Evolutionary conservation across 2,113 vertebrate species (phyloP).

Genomic region (Empidonax traillii): DNA sequence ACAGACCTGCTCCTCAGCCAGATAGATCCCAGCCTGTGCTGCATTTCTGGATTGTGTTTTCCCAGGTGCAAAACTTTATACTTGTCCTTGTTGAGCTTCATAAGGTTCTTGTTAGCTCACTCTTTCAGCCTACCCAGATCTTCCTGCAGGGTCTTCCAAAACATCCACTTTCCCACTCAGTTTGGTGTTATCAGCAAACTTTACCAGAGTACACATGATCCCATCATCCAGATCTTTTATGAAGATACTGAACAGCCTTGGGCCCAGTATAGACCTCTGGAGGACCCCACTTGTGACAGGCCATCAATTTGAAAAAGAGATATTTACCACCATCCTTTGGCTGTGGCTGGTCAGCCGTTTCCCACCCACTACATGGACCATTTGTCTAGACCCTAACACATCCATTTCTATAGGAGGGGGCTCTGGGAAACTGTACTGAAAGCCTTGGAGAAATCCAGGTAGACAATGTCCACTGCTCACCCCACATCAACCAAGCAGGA

Average conservation of each 20-base stretch:
- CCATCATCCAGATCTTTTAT: not conserved
- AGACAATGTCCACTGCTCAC: not conserved
- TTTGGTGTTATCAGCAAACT: not conserved
- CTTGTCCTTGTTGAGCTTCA: not conserved
- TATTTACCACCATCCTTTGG: not conserved
- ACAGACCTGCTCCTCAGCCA: not conserved
- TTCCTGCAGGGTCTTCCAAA: not conserved
- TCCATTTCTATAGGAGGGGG: not conserved
- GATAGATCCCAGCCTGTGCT: not conserved
- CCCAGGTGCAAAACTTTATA: not conserved
- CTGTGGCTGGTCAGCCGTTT: not conserved
- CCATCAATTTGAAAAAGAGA: not conserved
- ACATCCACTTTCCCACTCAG: not conserved
- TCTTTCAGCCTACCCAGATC: not conserved
- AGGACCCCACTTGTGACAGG: not conserved
- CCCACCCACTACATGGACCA: not conserved
- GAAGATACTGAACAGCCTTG: not conserved
- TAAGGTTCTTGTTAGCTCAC: not conserved
- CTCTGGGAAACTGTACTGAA: fast-evolving
- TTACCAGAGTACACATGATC: not conserved
- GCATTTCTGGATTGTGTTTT: not conserved
- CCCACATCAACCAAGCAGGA: not conserved
- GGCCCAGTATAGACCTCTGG: fast-evolving
- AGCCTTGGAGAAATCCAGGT: not conserved
- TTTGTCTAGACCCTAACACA: not conserved